Conservation (phyloP, 30 jellyfish, hydroid and myxozoan genomes). For the Hydra vulgaris region DNA sequence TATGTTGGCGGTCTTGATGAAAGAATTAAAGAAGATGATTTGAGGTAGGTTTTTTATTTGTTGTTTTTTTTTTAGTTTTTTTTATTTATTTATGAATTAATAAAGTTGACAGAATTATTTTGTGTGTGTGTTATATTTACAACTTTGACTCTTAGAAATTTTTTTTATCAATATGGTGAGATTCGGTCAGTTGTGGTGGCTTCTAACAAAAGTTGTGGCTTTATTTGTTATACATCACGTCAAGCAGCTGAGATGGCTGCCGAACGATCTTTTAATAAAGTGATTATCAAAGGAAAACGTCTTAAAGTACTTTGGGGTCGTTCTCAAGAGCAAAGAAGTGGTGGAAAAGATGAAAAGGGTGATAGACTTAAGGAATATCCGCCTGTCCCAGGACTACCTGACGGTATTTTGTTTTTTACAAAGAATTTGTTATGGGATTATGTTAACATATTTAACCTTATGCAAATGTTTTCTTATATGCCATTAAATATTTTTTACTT, state of each 20-base stretch:
- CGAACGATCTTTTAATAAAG: slow-evolving; percentile 75
- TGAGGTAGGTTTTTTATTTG: slow-evolving; percentile 36
- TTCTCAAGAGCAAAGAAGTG: slow-evolving; percentile 77
- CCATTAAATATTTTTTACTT: no score
- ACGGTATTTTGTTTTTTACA: slow-evolving; percentile 30
- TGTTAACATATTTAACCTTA: no score
- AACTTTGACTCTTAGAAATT: slow-evolving; percentile 39
- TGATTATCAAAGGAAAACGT: slow-evolving; percentile 63
- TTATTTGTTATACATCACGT: slow-evolving; percentile 82
- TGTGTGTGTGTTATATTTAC: no score
- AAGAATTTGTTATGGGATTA: no score
- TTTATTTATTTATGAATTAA: no score
- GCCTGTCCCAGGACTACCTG: slow-evolving; percentile 97
- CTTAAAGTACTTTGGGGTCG: slow-evolving; percentile 85
- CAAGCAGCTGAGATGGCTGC: slow-evolving; percentile 94
- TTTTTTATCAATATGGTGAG: slow-evolving; percentile 88
- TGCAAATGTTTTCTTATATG: no score
- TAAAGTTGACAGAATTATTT: no score
- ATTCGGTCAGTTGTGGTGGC: slow-evolving; percentile 72
- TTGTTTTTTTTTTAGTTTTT: neutral
- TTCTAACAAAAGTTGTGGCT: slow-evolving; percentile 68
- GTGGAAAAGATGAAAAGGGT: slow-evolving; percentile 39
- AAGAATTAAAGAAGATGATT: slow-evolving; percentile 62
- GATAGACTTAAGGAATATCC: slow-evolving; percentile 28
- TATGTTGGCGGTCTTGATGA: slow-evolving; percentile 91